Conservation (phyloP, 2,888 invertebrate species). For the Acleris literana region DNA sequence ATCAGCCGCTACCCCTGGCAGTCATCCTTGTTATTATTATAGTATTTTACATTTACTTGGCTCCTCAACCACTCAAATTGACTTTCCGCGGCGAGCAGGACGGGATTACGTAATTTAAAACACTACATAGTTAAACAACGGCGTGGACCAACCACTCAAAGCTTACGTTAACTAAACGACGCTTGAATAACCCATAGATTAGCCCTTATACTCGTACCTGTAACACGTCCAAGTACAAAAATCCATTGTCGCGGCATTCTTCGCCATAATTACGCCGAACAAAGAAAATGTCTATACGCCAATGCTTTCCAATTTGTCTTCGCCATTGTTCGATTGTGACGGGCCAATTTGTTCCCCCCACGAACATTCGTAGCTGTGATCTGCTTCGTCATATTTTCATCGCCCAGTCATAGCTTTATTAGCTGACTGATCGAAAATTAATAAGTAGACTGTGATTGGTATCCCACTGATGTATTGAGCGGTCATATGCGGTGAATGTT, state of each 20-base stretch:
- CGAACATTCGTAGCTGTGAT: conserved; percentile 26
- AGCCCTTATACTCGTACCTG: conserved; percentile 17
- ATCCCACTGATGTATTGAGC: background rate
- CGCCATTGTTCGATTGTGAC: conserved; percentile 59
- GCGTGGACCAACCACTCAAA: background rate
- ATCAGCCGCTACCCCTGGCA: too few species aligned
- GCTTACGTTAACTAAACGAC: background rate
- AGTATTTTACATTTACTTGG: too few species aligned
- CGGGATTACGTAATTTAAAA: too few species aligned
- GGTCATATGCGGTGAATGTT: background rate
- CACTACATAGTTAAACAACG: background rate
- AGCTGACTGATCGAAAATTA: conserved; percentile 33
- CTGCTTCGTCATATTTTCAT: conserved; percentile 35
- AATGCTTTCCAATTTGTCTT: conserved; percentile 68
- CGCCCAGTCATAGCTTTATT: conserved; percentile 29
- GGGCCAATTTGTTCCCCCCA: conserved; percentile 52
- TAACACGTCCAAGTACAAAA: conserved; percentile 25
- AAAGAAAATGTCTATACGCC: conserved; percentile 64
- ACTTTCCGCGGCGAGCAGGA: too few species aligned
- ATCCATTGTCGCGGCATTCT: conserved; percentile 52
- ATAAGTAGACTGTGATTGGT: conserved; percentile 3
- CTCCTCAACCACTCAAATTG: too few species aligned
- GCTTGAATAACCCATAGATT: conserved; percentile 15
- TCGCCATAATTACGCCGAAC: conserved; percentile 63
- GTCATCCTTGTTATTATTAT: too few species aligned